Evolutionary conservation across 2,888 invertebrate genomes (phyloP).

Genomic region (Andrena fulva): DNA sequence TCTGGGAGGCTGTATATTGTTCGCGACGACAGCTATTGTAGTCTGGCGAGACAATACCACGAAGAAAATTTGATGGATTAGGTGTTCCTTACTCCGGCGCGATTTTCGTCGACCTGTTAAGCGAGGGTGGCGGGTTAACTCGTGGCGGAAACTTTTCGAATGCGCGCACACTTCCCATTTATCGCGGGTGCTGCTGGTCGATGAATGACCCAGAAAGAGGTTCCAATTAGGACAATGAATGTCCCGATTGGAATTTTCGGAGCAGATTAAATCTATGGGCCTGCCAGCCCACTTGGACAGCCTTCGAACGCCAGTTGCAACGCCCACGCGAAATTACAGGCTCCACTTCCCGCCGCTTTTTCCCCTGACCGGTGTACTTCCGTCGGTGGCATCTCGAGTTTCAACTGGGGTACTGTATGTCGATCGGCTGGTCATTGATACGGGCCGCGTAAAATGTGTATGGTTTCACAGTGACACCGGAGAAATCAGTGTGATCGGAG

Average conservation of each 20-base stretch:
- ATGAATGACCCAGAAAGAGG: too few relatives aligned
- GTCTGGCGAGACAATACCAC: neutral
- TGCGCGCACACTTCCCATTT: too few relatives aligned
- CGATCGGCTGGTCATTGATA: slow-evolving; percentile 64
- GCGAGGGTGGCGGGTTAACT: too few relatives aligned
- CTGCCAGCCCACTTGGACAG: slow-evolving; percentile 19
- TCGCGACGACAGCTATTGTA: neutral
- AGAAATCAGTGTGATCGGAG: slow-evolving; percentile 60
- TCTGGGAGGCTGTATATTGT: neutral
- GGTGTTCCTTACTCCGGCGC: slow-evolving; percentile 26
- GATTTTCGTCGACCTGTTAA: slow-evolving; percentile 28
- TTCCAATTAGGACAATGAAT: neutral
- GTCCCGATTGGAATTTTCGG: slow-evolving; percentile 33
- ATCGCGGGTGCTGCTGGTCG: too few relatives aligned
- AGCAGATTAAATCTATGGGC: slow-evolving; percentile 34
- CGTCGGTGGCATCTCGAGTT: slow-evolving; percentile 64
- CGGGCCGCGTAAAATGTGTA: slow-evolving; percentile 57
- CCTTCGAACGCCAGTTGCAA: slow-evolving; percentile 43
- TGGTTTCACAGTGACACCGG: slow-evolving; percentile 68
- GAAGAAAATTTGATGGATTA: slow-evolving; percentile 6
- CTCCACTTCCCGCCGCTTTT: slow-evolving; percentile 27
- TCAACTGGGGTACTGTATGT: slow-evolving; percentile 62
- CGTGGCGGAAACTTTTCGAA: too few relatives aligned
- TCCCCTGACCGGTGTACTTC: slow-evolving; percentile 47
- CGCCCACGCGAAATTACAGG: slow-evolving; percentile 57